Conservation (phyloP, 2,888 invertebrate species). For the Cephus runcator region DNA sequence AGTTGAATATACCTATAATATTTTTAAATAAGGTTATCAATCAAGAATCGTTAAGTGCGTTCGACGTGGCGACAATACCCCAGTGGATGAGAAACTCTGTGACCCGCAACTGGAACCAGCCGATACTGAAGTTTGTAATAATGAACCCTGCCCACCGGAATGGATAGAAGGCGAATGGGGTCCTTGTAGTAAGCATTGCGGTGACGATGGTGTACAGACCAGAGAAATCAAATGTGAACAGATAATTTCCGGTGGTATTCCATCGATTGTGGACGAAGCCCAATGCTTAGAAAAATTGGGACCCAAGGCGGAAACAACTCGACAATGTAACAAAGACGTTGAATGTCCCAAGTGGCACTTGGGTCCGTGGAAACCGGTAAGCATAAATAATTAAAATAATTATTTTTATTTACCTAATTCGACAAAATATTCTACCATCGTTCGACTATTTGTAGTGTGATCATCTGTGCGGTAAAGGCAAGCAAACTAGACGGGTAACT, state of each 20-base stretch:
- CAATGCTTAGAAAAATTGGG: slow-evolving; percentile 77
- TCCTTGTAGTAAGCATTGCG: slow-evolving; percentile 85
- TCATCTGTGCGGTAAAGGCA: slow-evolving; percentile 90
- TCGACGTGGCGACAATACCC: slow-evolving; percentile 76
- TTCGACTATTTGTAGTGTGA: slow-evolving; percentile 74
- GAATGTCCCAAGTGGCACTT: slow-evolving; percentile 88
- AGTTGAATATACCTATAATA: slow-evolving; percentile 10
- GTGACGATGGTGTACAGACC: slow-evolving; percentile 77
- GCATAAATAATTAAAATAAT: slow-evolving; percentile 40
- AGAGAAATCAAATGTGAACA: slow-evolving; percentile 84
- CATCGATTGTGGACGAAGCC: slow-evolving; percentile 78
- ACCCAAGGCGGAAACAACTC: slow-evolving; percentile 75
- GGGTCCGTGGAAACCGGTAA: slow-evolving; percentile 91
- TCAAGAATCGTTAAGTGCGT: slow-evolving; percentile 84
- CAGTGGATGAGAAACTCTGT: slow-evolving; percentile 82
- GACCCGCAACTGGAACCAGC: slow-evolving; percentile 80
- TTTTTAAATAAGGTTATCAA: slow-evolving; percentile 73
- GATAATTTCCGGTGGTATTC: slow-evolving; percentile 77
- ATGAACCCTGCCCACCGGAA: slow-evolving; percentile 80
- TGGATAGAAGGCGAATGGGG: slow-evolving; percentile 87
- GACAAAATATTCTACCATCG: neutral
- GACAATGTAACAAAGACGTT: slow-evolving; percentile 80
- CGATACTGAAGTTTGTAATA: slow-evolving; percentile 77
- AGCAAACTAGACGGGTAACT: slow-evolving; percentile 80
- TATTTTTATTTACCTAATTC: neutral